A percentile compares a stretch with the other conserved stretches of the same genome.
Evolutionary conservation across 1,140 invertebrate genomes (phyloP).

Genomic region (Penaeus chinensis): DNA sequence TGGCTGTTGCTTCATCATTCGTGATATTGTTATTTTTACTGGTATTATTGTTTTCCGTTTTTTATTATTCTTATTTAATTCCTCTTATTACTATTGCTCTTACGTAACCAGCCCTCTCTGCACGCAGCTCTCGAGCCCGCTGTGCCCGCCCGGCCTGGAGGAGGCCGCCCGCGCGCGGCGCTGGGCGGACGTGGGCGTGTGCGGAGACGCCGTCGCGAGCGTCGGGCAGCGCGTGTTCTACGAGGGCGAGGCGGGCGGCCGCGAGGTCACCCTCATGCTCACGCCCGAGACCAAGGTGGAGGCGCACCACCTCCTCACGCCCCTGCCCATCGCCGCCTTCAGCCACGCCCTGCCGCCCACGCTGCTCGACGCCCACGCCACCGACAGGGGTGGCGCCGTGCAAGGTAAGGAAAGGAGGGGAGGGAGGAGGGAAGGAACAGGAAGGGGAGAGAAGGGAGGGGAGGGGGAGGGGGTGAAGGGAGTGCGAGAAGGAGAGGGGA

Average conservation of each 20-base stretch:
- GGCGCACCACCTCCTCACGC: conserved; percentile 73
- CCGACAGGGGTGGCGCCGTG: conserved; percentile 24
- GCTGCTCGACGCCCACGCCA: conserved; percentile 68
- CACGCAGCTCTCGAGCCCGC: conserved; percentile 31
- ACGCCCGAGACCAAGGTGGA: conserved; percentile 73
- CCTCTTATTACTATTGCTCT: too few relatives aligned
- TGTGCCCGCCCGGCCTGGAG: conserved; percentile 38
- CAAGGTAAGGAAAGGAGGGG: conserved; percentile 15
- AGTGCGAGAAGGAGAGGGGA: too few relatives aligned
- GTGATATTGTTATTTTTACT: neutral
- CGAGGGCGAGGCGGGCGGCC: conserved; percentile 77
- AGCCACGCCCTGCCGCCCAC: conserved; percentile 79
- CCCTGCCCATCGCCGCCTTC: conserved; percentile 82
- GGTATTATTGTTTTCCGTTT: too few relatives aligned
- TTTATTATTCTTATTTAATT: too few relatives aligned
- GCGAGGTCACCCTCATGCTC: conserved; percentile 79
- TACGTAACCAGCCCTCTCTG: neutral
- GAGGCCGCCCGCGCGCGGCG: neutral
- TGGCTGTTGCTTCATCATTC: neutral
- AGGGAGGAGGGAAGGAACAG: too few relatives aligned
- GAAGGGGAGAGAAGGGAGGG: too few relatives aligned
- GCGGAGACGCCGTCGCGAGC: conserved; percentile 71
- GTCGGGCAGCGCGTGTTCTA: conserved; percentile 80
- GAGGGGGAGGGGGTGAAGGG: too few relatives aligned
- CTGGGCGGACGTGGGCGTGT: conserved; percentile 67